phyloP scores from a whole-genome alignment of 1,140 invertebrate genomes.

The Akabosia matsudoensis region DNA sequence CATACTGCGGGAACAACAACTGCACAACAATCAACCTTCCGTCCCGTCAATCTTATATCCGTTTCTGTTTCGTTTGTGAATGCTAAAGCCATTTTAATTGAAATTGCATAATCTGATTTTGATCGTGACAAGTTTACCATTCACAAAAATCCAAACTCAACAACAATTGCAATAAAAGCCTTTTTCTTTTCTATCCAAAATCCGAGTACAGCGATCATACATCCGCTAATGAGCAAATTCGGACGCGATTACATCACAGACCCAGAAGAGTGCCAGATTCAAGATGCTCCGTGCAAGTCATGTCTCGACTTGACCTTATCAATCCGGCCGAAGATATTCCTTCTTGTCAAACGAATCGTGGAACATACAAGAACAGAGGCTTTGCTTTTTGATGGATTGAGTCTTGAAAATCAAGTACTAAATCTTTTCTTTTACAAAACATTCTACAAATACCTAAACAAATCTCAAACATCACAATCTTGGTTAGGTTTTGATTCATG shows the following conservation, averaged over 20 bases:
- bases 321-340: slow-evolving; percentile 40
- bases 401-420: slow-evolving; percentile 43
- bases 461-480: not conserved
- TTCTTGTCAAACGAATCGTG: slow-evolving; percentile 39
- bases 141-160: too few species aligned
- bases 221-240: slow-evolving; percentile 38
- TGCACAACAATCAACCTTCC: too few species aligned
- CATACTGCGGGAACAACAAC: too few species aligned
- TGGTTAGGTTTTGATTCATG: slow-evolving; percentile 43
- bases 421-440: not conserved
- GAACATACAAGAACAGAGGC: slow-evolving; percentile 40
- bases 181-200: too few species aligned
- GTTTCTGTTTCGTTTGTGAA: too few species aligned
- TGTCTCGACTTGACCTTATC: slow-evolving; percentile 36
- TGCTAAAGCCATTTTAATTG: too few species aligned
- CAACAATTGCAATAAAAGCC: too few species aligned
- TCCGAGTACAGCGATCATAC: slow-evolving; percentile 36
- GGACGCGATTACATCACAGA: slow-evolving; percentile 26
- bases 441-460: not conserved
- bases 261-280: not conserved
- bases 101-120: too few species aligned
- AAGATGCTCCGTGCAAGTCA: slow-evolving; percentile 22
- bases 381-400: slow-evolving; percentile 36
- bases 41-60: too few species aligned
- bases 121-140: too few species aligned